Conservation (phyloP, 2,797 vertebrate genomes). For the Gobionotothen gibberifrons region DNA sequence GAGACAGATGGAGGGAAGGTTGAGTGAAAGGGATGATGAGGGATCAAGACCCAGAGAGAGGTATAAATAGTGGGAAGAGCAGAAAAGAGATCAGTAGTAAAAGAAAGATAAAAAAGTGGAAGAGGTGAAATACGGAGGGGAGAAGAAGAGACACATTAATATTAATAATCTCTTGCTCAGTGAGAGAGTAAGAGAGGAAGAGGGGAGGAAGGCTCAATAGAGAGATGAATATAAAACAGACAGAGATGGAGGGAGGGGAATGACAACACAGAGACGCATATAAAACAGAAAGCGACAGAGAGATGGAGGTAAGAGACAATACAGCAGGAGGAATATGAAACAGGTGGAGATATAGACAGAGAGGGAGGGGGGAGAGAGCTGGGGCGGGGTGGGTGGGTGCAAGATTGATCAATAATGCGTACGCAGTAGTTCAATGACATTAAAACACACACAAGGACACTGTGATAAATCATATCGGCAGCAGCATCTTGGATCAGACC, state of each 20-base stretch:
- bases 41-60: slow-evolving; percentile 68
- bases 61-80: slow-evolving; percentile 70
- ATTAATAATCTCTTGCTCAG: slow-evolving; percentile 75
- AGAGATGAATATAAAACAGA: slow-evolving; percentile 75
- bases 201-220: slow-evolving; percentile 57
- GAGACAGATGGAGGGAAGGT: slow-evolving; percentile 69
- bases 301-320: slow-evolving; percentile 67
- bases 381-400: slow-evolving; percentile 31
- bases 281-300: slow-evolving; percentile 59
- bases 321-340: slow-evolving; percentile 70
- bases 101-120: slow-evolving; percentile 53
- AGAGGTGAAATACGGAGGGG: slow-evolving; percentile 54
- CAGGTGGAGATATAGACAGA: slow-evolving; percentile 46
- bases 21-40: slow-evolving; percentile 68
- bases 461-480: slow-evolving; percentile 58
- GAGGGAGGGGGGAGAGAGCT: slow-evolving; percentile 9
- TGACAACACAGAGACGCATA: slow-evolving; percentile 66
- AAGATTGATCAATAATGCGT: slow-evolving; percentile 71
- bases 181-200: slow-evolving; percentile 47
- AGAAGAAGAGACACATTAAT: slow-evolving; percentile 73
- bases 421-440: slow-evolving; percentile 71
- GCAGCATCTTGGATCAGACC: slow-evolving; percentile 36
- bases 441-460: slow-evolving; percentile 74
- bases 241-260: slow-evolving; percentile 66
- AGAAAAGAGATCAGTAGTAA: slow-evolving; percentile 61